Base-by-base conservation (phyloP, 2,888 invertebrate species). In the Epinotia brunnichana region DNA sequence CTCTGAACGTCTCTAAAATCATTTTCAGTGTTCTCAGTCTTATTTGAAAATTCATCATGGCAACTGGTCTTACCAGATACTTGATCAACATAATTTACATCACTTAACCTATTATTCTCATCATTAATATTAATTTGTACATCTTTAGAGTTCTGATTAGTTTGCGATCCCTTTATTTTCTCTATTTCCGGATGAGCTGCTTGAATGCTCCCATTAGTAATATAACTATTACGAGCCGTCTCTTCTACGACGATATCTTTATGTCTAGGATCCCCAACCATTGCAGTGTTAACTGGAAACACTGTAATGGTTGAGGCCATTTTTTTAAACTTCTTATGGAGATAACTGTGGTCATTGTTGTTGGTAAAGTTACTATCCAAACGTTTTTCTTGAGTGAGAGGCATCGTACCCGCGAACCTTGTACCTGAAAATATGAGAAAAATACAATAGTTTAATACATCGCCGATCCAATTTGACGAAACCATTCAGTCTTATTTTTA, bases 301-400 rank as follows among this genome's bases (percentile, higher is more conserved):
- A 86, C 85, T 76, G 92, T 83, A 80, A 91, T 91, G 76, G 93
- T 90, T 83, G 95, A 95, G 87, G 96, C 97, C 94, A 97, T 95
- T 90, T 97, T 97, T 92, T 98, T 98, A 91, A 98, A 98, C 90
- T 98, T 98, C 91, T 98, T 98, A 90, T 98, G 98, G 88, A 97
- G 94, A 94, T 98, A 98, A 89, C 96, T 96, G 84, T 94, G 95
- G 84, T 95, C 95, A 90, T 94, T 94, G 89, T 93, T 93, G 81
- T 93, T 93, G 76, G 91, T 85, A 82, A 93, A 90, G 79, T 89
- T 91, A 77, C 86, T 87, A 80, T 93, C 91, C 81, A 93, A 87
- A 83, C 90, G 92, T 87, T 92, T 93, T 82, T 93, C 93, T 83
- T 92, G 92, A 76, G 93, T 92, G 73, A 92, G 88, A 85, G 92